Evolutionary conservation across 1,140 invertebrate genomes (phyloP).

Genomic region (Tribolium castaneum): DNA sequence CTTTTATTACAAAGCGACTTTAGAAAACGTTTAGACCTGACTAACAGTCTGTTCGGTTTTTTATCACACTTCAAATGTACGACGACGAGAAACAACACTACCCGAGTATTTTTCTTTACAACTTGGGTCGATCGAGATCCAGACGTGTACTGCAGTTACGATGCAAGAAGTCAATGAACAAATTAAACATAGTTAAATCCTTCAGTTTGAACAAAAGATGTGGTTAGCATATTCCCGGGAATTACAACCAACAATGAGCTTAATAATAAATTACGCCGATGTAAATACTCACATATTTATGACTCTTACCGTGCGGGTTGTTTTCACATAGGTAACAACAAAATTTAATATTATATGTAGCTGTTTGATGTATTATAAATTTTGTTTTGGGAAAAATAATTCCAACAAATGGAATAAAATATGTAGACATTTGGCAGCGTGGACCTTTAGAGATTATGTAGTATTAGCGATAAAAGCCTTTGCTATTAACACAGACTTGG

Average conservation of each 20-base stretch:
- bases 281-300: not conserved
- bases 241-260: not conserved
- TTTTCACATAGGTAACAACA: not conserved
- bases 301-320: not conserved
- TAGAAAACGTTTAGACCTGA: not conserved
- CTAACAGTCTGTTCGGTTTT: not conserved
- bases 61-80: not conserved
- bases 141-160: not conserved
- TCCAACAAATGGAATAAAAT: not conserved
- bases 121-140: not conserved
- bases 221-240: not conserved
- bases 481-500: not conserved
- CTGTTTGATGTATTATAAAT: slow-evolving; percentile 3
- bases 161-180: not conserved
- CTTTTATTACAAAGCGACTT: not conserved
- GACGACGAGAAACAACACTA: not conserved
- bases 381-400: not conserved
- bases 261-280: not conserved
- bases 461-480: not conserved
- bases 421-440: not conserved
- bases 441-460: not conserved
- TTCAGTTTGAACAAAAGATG: too few relatives aligned
- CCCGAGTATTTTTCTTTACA: not conserved
- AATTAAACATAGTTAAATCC: too few relatives aligned
- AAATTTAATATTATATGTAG: not conserved